Evolutionary conservation across 2,888 invertebrate genomes (phyloP).

Genomic region (Cheilosia impressa): DNA sequence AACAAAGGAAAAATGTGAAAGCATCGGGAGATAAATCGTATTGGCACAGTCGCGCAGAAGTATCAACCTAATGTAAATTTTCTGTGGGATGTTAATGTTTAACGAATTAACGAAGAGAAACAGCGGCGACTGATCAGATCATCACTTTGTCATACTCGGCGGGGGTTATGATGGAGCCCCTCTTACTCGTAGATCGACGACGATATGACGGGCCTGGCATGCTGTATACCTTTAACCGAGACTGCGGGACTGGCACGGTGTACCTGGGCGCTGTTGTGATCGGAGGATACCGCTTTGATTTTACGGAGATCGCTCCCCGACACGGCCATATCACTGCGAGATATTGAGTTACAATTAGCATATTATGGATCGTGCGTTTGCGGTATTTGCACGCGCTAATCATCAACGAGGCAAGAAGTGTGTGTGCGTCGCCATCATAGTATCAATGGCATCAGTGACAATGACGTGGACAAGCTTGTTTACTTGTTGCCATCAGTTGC

Average conservation of each 20-base stretch:
- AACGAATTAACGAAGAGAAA: constrained; percentile 77
- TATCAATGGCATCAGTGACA: constrained; percentile 16
- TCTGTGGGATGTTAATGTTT: constrained; percentile 77
- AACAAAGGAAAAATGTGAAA: constrained; percentile 75
- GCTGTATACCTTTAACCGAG: not conserved
- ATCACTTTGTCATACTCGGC: constrained; percentile 78
- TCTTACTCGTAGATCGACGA: constrained; percentile 62
- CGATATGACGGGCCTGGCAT: constrained; percentile 71
- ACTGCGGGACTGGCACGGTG: constrained; percentile 30
- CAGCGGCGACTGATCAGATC: constrained; percentile 77
- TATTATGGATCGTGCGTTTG: constrained; percentile 65
- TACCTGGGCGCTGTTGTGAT: constrained; percentile 58
- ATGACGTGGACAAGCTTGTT: constrained; percentile 28
- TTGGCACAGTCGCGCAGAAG: constrained; percentile 76
- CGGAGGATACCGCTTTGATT: constrained; percentile 69
- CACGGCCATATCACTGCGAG: constrained; percentile 62
- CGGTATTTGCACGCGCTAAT: constrained; percentile 73
- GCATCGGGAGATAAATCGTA: constrained; percentile 75
- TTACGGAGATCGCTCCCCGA: constrained; percentile 51
- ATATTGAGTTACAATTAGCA: constrained; percentile 73
- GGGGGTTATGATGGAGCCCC: constrained; percentile 74
- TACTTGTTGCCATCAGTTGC: constrained; percentile 20
- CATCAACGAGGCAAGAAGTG: constrained; percentile 35
- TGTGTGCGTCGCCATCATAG: constrained; percentile 10
- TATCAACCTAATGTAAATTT: constrained; percentile 75